These are phyloP conservation scores for Protobothrops flavoviridis DNA, from an alignment of 2,113 vertebrate genomes.

Conservation along the genomic window DNA sequence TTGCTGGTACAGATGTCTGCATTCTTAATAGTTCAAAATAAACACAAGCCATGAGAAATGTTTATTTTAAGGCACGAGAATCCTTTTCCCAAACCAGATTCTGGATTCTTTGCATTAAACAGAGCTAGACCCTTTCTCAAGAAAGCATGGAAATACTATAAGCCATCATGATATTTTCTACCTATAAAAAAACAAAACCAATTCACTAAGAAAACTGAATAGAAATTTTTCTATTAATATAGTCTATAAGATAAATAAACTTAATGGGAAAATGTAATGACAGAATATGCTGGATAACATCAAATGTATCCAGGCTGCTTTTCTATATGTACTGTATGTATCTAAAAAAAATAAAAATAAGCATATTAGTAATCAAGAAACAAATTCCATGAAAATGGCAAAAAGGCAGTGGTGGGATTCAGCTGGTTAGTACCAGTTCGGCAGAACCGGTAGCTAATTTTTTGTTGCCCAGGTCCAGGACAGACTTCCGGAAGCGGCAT, in stretches of 20 bases:
- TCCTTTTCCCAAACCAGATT: not conserved
- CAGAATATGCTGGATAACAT: not conserved
- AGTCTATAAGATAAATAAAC: not conserved
- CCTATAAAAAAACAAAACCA: not conserved
- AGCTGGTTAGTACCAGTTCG: no score
- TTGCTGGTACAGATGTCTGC: not conserved
- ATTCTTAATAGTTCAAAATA: not conserved
- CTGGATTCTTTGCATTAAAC: not conserved
- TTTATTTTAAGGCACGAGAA: not conserved
- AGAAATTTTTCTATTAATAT: not conserved
- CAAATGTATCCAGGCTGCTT: not conserved
- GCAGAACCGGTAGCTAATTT: no score
- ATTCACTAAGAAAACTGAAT: not conserved
- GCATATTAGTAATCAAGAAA: not conserved
- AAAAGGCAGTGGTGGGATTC: not conserved
- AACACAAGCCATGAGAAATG: not conserved
- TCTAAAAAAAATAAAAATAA: not conserved
- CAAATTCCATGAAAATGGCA: not conserved
- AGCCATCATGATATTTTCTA: not conserved
- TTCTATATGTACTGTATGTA: not conserved
- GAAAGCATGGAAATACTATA: not conserved
- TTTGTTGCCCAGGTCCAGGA: no score
- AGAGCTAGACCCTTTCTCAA: not conserved
- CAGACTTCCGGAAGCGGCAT: no score
- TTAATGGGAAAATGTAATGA: not conserved